Evolutionary conservation across 2,888 invertebrate genomes (phyloP).

Genomic region (Dione juno): DNA sequence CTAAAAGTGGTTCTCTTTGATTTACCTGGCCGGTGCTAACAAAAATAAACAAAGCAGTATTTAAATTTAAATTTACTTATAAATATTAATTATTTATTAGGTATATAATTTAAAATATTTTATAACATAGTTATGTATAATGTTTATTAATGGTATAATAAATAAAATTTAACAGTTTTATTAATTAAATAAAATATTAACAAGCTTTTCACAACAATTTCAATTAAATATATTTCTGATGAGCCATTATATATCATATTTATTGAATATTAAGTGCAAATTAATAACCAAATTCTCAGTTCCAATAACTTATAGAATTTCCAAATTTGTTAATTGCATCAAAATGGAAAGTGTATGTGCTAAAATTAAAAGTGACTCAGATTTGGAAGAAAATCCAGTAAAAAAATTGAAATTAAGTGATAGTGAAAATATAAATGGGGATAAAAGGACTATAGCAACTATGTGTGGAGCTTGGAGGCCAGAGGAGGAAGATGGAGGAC

Average conservation of each 20-base stretch:
- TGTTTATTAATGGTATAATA: not conserved
- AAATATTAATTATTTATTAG: not conserved
- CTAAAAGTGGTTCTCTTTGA: not conserved
- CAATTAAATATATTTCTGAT: conserved; percentile 24
- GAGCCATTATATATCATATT: conserved; percentile 31
- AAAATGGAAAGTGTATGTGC: conserved; percentile 57
- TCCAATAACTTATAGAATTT: conserved; percentile 13
- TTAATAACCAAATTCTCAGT: conserved; percentile 29
- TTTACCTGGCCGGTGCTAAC: conserved; percentile 5
- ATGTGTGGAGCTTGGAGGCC: conserved; percentile 81
- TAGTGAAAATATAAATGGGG: conserved; percentile 42
- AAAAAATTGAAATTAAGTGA: conserved; percentile 65
- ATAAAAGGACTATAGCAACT: conserved; percentile 72
- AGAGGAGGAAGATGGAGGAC: conserved; percentile 76
- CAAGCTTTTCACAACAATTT: not conserved
- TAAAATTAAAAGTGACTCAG: conserved; percentile 57
- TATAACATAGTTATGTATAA: not conserved
- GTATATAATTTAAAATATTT: not conserved
- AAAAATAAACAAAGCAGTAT: conserved; percentile 16
- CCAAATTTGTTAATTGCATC: conserved; percentile 24
- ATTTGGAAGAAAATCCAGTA: conserved; percentile 56
- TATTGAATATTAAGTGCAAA: conserved; percentile 28
- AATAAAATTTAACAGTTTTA: not conserved
- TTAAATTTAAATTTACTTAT: not conserved
- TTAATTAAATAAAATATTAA: not conserved